Conservation (phyloP, 2,797 vertebrate species). For the Erpetoichthys calabaricus region DNA sequence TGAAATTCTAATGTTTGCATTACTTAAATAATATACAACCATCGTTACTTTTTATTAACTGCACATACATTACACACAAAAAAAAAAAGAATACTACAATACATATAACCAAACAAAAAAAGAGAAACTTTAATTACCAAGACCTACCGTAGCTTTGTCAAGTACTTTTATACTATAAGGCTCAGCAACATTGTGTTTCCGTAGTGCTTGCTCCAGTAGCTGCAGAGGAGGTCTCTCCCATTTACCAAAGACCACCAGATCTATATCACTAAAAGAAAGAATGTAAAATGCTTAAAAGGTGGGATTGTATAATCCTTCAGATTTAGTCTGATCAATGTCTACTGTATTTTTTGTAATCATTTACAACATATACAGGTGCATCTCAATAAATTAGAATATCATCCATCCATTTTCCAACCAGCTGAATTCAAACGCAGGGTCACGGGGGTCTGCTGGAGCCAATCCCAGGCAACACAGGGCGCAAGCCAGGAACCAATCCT, state of each 20-base stretch:
- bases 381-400: too few relatives aligned
- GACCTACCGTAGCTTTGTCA: slow-evolving; percentile 90
- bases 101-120: not conserved
- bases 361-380: not conserved
- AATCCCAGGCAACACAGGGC: too few relatives aligned
- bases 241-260: slow-evolving; percentile 93
- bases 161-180: slow-evolving; percentile 93
- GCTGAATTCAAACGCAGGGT: too few relatives aligned
- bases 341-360: not conserved
- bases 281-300: not conserved
- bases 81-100: too few relatives aligned
- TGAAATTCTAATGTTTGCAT: too few relatives aligned
- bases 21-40: too few relatives aligned
- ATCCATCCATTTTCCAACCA: too few relatives aligned
- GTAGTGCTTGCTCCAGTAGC: slow-evolving; percentile 82
- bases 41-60: not conserved
- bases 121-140: not conserved
- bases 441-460: too few relatives aligned
- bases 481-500: too few relatives aligned
- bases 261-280: slow-evolving; percentile 70
- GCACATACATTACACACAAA: slow-evolving; percentile 5
- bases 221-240: slow-evolving; percentile 89
- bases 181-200: slow-evolving; percentile 83
- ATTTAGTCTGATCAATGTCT: not conserved
- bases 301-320: not conserved